Evolutionary conservation across 1,140 invertebrate species (phyloP), one percentile per base, ranked within the genome.

Genomic region (Hermetia illucens): DNA sequence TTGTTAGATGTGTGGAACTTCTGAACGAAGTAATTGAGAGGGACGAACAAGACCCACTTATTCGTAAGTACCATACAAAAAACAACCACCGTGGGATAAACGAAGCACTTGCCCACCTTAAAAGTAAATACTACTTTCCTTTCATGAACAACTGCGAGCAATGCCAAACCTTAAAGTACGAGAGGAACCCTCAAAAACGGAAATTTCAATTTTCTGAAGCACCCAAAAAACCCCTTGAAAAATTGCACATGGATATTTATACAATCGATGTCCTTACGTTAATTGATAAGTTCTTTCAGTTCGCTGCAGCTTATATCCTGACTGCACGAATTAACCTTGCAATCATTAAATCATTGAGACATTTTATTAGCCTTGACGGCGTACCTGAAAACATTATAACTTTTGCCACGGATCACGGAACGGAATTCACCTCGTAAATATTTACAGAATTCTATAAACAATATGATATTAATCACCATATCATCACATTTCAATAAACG

Each of bases 211-310:
- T 20, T 15, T 2, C 46, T 18, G 46, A 43, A 13, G 46, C 35
- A 8, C 33, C 39, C 18, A 20, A 5, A 19, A 50, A 46, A 48
- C 47, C 51, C 3, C 44, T 53, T 22, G 45, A 52, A 37, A 47
- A 48, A 9, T 34, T 52, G 9, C 45, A 53, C 32, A 37, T 48
- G 2, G 49, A 52, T 31, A 36, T 31, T 10, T 46, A 50, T 34
- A 38, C 22, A 17, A 46, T 50, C 15, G 12, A 37, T 6, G 38
- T 34, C 40, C 17, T 49, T 12, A 51, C 50, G 18, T 42, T 52
- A 9, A 41, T 51, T 8, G 47, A 52, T 24, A 19, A 37, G 31
- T 52, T 52, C 34, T 53, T 47, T 10, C 41, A 40, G 44, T 51
- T 47, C 39, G 47, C 49, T 9, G 47, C 50, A 41, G 47, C 49